Evolutionary conservation across 2,797 vertebrate genomes (phyloP).

Genomic region (Semotilus atromaculatus): DNA sequence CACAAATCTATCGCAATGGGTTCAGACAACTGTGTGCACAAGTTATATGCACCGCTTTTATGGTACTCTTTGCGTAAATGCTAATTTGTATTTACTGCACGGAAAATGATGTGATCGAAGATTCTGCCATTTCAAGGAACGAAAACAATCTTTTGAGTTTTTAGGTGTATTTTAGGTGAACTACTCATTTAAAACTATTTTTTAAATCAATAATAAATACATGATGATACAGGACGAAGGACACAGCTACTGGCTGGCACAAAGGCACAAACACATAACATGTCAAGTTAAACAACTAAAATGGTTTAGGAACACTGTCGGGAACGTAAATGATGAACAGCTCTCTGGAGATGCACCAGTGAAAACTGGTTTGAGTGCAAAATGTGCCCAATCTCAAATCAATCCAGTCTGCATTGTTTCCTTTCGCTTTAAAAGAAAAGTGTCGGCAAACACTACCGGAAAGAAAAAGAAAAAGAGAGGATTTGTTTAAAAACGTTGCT

Average conservation of each 20-base stretch:
- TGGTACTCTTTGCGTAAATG: not conserved
- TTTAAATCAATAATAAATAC: slow-evolving; percentile 36
- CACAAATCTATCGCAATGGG: not conserved
- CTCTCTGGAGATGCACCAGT: slow-evolving; percentile 35
- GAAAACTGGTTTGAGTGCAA: slow-evolving; percentile 58
- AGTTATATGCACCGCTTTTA: not conserved
- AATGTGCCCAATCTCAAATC: slow-evolving; percentile 43
- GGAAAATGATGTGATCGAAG: not conserved
- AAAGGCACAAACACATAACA: slow-evolving; percentile 46
- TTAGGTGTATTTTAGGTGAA: slow-evolving; percentile 9
- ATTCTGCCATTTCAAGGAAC: not conserved
- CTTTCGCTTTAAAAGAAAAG: slow-evolving; percentile 46
- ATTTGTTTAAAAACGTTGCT: slow-evolving; percentile 6
- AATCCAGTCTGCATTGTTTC: not conserved
- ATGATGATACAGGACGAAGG: slow-evolving; percentile 4
- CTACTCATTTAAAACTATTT: slow-evolving; percentile 1
- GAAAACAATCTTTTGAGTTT: not conserved
- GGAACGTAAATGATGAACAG: slow-evolving; percentile 35
- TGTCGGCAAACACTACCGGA: not conserved
- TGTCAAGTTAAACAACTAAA: slow-evolving; percentile 32
- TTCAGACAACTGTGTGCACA: not conserved
- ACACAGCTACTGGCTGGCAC: slow-evolving; percentile 27
- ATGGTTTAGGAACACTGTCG: slow-evolving; percentile 47
- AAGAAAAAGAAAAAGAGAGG: not conserved
- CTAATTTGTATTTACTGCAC: not conserved